Evolutionary conservation across 2,797 vertebrate genomes (phyloP).

Genomic region (Parauchenoglanis ngamensis): DNA sequence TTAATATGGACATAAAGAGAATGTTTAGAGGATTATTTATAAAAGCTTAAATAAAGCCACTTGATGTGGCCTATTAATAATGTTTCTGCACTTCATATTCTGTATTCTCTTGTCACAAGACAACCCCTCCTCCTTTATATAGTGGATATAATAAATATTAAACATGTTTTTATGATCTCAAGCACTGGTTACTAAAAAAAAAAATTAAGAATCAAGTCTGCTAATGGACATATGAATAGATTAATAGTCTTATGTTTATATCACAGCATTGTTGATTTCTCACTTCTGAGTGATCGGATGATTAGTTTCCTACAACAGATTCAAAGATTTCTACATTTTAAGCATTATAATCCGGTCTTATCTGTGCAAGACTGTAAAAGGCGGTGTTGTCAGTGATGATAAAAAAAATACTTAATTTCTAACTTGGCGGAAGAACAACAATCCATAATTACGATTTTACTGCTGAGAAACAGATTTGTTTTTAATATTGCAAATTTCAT

Average conservation of each 20-base stretch:
- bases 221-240: background rate
- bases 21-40: background rate
- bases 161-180: background rate
- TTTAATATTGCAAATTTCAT: background rate
- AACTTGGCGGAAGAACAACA: background rate
- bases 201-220: background rate
- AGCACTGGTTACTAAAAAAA: background rate
- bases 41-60: background rate
- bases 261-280: background rate
- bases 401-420: background rate
- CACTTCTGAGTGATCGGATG: background rate
- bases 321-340: background rate
- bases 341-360: background rate
- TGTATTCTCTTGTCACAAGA: background rate
- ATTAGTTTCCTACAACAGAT: background rate
- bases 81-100: background rate
- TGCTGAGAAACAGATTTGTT: background rate
- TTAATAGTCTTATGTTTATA: background rate
- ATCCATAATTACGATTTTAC: background rate
- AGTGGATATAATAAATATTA: background rate
- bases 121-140: background rate
- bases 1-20: background rate
- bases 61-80: too few relatives aligned
- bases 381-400: too few relatives aligned
- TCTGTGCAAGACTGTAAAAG: background rate